These are phyloP conservation scores for Ormyrus thymus DNA, from an alignment of 2,888 invertebrate species.

Conservation along the genomic window DNA sequence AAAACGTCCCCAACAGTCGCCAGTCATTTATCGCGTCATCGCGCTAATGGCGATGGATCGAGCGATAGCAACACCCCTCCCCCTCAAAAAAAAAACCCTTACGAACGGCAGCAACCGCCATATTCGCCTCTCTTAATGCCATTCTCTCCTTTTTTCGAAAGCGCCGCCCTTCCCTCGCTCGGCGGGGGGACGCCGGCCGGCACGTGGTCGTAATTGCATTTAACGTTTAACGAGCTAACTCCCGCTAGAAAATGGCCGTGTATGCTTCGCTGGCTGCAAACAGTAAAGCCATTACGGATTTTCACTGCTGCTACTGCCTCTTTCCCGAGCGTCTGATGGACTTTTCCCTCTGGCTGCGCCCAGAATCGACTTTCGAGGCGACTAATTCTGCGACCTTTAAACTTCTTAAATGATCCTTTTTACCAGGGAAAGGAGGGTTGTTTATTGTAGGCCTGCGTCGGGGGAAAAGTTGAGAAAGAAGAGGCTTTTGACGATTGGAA, in stretches of 20 bases:
- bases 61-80: constrained; percentile 16
- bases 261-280: constrained; percentile 73
- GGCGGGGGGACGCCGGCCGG: not conserved
- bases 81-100: constrained; percentile 11
- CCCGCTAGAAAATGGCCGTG: constrained; percentile 73
- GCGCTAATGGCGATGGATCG: constrained; percentile 36
- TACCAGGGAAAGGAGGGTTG: not conserved
- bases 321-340: constrained; percentile 22
- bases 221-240: constrained; percentile 74
- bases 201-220: constrained; percentile 70
- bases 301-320: not conserved
- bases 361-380: constrained; percentile 37
- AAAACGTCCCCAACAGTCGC: not conserved
- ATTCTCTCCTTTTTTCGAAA: constrained; percentile 28
- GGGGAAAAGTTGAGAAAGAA: too few species aligned
- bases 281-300: constrained; percentile 57
- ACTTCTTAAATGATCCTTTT: constrained; percentile 42
- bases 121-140: constrained; percentile 67
- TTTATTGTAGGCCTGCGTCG: not conserved
- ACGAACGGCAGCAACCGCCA: constrained; percentile 59
- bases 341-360: constrained; percentile 11
- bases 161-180: too few species aligned
- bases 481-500: too few species aligned
- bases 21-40: constrained; percentile 46
- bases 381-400: constrained; percentile 44